Base-by-base conservation (phyloP, 2,113 vertebrate species). In the Perognathus longimembris region DNA sequence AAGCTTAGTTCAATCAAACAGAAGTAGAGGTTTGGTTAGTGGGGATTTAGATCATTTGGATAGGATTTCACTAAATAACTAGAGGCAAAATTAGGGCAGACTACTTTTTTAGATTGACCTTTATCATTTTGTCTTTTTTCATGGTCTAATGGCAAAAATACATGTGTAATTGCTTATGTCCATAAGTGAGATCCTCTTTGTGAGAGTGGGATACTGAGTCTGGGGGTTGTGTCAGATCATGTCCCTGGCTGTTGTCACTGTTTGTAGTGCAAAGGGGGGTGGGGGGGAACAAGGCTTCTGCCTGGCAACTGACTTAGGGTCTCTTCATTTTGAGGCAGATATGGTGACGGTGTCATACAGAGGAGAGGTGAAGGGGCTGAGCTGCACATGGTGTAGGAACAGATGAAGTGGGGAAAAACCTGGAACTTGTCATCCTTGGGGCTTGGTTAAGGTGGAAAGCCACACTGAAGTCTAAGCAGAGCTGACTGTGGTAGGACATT, bases 391-490 rank as follows among this genome's bases (percentile, higher is more conserved):
- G 15, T 38, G 26, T 67, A 3, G 40, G 36, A 70, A 84, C 21
- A 71, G 42, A 63, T 7, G 78, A 78, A 57, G 12, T 32, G 10
- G 57, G 2, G 12, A 26, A 6, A 32, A 20, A 20, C 32, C 69
- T 20, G 32, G 30, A 57, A 34, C 63, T 66, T 0, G 1, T 32
- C 77, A 15, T 66, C 32, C 71, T 59, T 0, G 0, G 21, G 36
- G 1, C n/a, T 5, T 22, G 30, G 34, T 61, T 17, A 45, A 45
- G 26, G 5, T 36, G 11, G 36, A 66, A 18, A 32, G 6, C 5
- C 20, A 7, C 3, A 7, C 8, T 42, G 22, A 32, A 6, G 12
- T 5, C 45, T 34, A 64, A 17, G 42, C 30, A 26, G 54, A 38
- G 6, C 34, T 45, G 40, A 7, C n/a, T 38, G n/a, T 20, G 2